Percentiles rank a stretch among this genome's conserved stretches.
Conservation (phyloP, 1,140 invertebrate genomes). For the Drosophila simulans region DNA sequence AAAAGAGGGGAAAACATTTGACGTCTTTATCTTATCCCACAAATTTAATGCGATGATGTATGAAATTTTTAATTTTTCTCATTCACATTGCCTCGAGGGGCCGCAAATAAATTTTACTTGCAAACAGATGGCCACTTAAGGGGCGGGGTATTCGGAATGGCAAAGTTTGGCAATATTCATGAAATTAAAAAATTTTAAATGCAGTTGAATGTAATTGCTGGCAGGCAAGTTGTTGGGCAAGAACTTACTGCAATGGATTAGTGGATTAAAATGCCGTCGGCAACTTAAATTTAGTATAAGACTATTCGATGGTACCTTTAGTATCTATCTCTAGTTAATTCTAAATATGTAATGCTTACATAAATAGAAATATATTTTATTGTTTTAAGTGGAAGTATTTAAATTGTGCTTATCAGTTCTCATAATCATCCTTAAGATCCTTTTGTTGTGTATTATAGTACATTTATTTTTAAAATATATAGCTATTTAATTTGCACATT, state of each 20-base stretch:
- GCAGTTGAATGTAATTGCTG: slow-evolving; percentile 10
- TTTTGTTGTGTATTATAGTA: too few species aligned
- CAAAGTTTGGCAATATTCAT: slow-evolving; percentile 11
- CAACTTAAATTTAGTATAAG: too few species aligned
- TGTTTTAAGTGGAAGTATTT: too few species aligned
- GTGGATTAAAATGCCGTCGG: slow-evolving; percentile 15
- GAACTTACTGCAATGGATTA: background rate
- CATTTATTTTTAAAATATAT: too few species aligned
- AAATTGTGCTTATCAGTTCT: too few species aligned
- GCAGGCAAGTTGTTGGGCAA: slow-evolving; percentile 1
- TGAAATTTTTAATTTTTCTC: slow-evolving; percentile 76
- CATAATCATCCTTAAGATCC: too few species aligned
- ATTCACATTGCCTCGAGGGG: slow-evolving; percentile 9
- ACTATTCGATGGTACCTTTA: too few species aligned
- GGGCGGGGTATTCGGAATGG: slow-evolving; percentile 7
- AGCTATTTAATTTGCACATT: background rate
- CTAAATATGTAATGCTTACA: too few species aligned
- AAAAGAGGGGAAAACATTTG: slow-evolving; percentile 54
- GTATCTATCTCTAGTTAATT: too few species aligned
- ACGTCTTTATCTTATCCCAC: slow-evolving; percentile 81
- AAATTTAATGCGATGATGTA: slow-evolving; percentile 83
- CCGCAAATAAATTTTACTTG: slow-evolving; percentile 22
- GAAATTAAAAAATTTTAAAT: slow-evolving; percentile 9
- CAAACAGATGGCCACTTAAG: slow-evolving; percentile 47
- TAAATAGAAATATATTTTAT: too few species aligned